A percentile compares a stretch with the other conserved stretches of the same genome.
Conservation (phyloP, 2,888 invertebrate genomes). For the Sphaerophoria taeniata region DNA sequence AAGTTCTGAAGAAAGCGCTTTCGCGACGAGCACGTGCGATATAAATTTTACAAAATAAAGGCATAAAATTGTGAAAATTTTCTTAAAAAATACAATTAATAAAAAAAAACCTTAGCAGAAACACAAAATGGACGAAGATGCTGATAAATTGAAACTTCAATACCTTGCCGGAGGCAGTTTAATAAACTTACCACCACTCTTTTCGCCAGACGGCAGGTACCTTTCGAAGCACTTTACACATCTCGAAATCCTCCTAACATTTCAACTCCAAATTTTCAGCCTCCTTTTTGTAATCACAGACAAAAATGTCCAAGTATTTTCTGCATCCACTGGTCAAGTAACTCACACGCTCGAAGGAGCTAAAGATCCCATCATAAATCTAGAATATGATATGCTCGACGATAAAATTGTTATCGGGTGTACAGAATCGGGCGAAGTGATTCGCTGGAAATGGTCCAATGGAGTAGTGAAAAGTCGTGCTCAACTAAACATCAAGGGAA, state of each 20-base stretch:
- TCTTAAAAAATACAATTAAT: neutral
- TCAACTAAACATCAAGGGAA: slow-evolving; percentile 56
- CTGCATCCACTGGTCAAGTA: slow-evolving; percentile 86
- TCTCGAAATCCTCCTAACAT: slow-evolving; percentile 18
- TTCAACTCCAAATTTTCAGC: slow-evolving; percentile 80
- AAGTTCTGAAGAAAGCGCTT: neutral
- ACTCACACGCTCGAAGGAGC: slow-evolving; percentile 85
- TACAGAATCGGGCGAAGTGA: slow-evolving; percentile 84
- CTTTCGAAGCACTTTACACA: slow-evolving; percentile 77
- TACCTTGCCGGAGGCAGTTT: slow-evolving; percentile 87
- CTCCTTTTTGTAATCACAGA: slow-evolving; percentile 86
- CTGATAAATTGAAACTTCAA: slow-evolving; percentile 83
- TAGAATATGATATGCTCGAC: slow-evolving; percentile 83
- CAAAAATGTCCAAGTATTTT: slow-evolving; percentile 86
- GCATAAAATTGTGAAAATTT: neutral
- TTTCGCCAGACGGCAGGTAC: slow-evolving; percentile 86
- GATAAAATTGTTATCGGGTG: slow-evolving; percentile 84
- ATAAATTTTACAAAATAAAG: slow-evolving; percentile 20
- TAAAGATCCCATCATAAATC: slow-evolving; percentile 83
- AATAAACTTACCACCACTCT: slow-evolving; percentile 85
- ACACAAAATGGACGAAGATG: slow-evolving; percentile 78
- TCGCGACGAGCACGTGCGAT: slow-evolving; percentile 33
- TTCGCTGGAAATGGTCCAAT: slow-evolving; percentile 86
- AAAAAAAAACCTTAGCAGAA: neutral
- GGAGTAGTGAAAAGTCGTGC: slow-evolving; percentile 81